phyloP scores from a whole-genome alignment of 2,797 vertebrate species.

The Anolis apletophallus region DNA sequence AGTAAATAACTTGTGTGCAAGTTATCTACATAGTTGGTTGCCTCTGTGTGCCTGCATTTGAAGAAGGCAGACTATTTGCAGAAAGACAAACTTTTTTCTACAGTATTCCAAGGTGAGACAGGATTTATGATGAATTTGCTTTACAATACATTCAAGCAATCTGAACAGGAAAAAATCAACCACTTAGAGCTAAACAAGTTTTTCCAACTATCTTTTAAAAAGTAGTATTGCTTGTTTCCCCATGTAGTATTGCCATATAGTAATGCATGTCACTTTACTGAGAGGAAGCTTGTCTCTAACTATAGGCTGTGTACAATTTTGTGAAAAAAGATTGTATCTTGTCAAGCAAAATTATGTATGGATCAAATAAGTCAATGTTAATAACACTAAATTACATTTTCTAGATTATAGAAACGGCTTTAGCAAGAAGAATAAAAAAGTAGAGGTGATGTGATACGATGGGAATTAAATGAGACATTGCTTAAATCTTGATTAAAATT shows the following conservation, averaged over 20 bases:
- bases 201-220: neutral
- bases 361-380: conserved; percentile 49
- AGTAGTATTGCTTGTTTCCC: conserved; percentile 2
- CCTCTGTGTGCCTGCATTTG: neutral
- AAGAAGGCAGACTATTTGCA: neutral
- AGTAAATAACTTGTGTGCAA: neutral
- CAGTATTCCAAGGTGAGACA: neutral
- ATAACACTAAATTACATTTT: conserved; percentile 35
- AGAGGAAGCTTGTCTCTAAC: conserved; percentile 26
- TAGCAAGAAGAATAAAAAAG: neutral
- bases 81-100: neutral
- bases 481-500: conserved; percentile 8
- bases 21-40: neutral
- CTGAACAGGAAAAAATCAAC: neutral
- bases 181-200: neutral
- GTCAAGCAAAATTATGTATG: conserved; percentile 13
- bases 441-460: neutral
- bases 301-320: neutral
- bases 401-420: neutral
- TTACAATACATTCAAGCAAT: neutral
- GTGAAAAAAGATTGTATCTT: conserved; percentile 39
- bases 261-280: conserved; percentile 21
- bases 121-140: neutral
- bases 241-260: neutral
- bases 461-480: conserved; percentile 15